phyloP scores from a whole-genome alignment of 1,140 invertebrate genomes.

The Macrobrachium nipponense region DNA sequence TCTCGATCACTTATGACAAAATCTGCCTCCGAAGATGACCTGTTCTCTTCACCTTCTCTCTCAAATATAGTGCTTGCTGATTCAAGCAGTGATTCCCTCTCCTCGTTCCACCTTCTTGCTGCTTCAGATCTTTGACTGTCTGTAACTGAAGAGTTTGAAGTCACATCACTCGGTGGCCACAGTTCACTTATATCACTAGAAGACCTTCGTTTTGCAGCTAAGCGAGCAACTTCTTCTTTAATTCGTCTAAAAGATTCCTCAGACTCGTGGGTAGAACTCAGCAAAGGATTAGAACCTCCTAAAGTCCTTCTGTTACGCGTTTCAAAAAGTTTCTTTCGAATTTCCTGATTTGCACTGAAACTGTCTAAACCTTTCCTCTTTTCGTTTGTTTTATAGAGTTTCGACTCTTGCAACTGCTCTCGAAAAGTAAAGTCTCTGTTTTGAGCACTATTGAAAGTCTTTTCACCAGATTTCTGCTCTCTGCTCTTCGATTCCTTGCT shows the following conservation, averaged over 20 bases:
- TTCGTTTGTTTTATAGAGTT: background rate
- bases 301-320: constrained; percentile 1
- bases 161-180: constrained; percentile 23
- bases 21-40: constrained; percentile 61
- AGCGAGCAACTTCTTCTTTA: constrained; percentile 47
- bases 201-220: constrained; percentile 48
- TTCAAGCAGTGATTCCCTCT: constrained; percentile 32
- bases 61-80: constrained; percentile 32
- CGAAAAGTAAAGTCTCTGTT: background rate
- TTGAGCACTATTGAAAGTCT: background rate
- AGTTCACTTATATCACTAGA: constrained; percentile 39
- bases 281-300: constrained; percentile 41
- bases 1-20: constrained; percentile 61
- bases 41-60: constrained; percentile 20
- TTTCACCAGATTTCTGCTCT: background rate
- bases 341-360: constrained; percentile 18
- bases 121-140: background rate
- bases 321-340: constrained; percentile 36
- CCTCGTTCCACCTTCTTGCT: constrained; percentile 22
- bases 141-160: background rate
- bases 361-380: constrained; percentile 4
- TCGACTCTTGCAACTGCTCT: background rate
- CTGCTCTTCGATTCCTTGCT: background rate
- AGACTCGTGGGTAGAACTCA: constrained; percentile 30
- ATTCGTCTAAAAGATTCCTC: constrained; percentile 48